Base-by-base conservation (phyloP, 2,797 vertebrate species). In the Pogonophryne albipinna region DNA sequence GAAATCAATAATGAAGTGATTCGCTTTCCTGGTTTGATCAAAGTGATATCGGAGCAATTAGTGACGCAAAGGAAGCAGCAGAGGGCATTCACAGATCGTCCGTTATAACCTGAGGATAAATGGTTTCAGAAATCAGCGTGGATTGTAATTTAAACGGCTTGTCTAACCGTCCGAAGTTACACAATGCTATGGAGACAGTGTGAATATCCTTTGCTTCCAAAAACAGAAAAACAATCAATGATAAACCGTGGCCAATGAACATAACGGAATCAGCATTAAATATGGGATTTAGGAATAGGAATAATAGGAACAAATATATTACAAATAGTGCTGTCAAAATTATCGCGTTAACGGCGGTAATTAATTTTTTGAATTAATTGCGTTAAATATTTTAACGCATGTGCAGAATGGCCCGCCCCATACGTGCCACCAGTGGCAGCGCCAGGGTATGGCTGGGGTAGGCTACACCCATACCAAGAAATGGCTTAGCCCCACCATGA, bases 1-100 rank as follows among this genome's bases (percentile, higher is more conserved):
- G 61, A 82, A 84, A 86, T 91, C 77, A 82, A 84, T 84, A 87
- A 87, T 85, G 82, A 89, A 91, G 86, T 57, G 79, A 78, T 23
- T 53, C 17, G 69, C 42, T 73, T 51, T 47, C 79, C 67, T 57
- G 23, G 60, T 82, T 74, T 86, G 88, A 91, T 87, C 59, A 70
- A 75, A 67, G 74, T 77, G 84, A 84, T 77, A 72, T 57, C 55
- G 41, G 68, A 69, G 78, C 78, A 84, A 83, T 81, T 76, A 81
- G 68, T 66, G 80, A 69, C 76, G 66, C 66, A 62, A 15, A 60
- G 57, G 61, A 71, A 77, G 74, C 4, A 27, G 23, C 46, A 63
- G 23, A 16, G 60, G 5, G 7, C 5, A 34, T 34, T 34, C 0
- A 34, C 34, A 34, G 1, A 34, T 34, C 34, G 7, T 9, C 8